Conservation (phyloP, 2,113 vertebrate species). For the Collichthys lucidus region DNA sequence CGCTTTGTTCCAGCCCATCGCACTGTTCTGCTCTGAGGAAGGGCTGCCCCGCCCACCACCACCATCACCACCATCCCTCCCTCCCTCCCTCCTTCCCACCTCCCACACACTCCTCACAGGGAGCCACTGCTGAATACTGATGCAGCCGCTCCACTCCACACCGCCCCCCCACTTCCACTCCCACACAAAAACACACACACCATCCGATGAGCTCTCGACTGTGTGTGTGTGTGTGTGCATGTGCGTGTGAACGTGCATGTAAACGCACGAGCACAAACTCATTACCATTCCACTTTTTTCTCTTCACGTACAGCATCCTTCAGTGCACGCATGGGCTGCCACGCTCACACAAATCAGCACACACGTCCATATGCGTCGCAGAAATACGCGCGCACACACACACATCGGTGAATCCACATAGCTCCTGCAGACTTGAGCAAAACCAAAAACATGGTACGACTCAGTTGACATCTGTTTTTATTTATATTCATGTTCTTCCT, state of each 20-base stretch:
- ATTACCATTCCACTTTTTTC: constrained; percentile 39
- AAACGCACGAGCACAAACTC: constrained; percentile 42
- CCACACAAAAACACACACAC: constrained; percentile 44
- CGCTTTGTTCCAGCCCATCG: constrained; percentile 81
- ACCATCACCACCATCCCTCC: constrained; percentile 21
- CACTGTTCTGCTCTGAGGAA: constrained; percentile 73
- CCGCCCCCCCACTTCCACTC: constrained; percentile 24
- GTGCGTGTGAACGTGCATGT: constrained; percentile 12
- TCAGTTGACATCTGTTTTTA: constrained; percentile 49
- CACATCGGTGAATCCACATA: background rate
- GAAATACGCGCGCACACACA: background rate
- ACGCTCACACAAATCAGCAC: background rate
- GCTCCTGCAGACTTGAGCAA: constrained; percentile 17
- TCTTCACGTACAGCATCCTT: constrained; percentile 8
- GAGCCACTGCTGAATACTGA: constrained; percentile 78
- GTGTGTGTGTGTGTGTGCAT: background rate
- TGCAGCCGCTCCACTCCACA: constrained; percentile 56
- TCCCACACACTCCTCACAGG: constrained; percentile 61
- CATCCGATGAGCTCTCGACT: constrained; percentile 11
- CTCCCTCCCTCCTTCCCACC: constrained; percentile 47
- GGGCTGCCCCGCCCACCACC: constrained; percentile 37
- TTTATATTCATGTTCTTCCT: constrained; percentile 46
- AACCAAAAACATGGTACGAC: constrained; percentile 29
- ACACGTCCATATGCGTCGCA: constrained; percentile 14
- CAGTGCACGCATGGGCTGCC: background rate